Conservation (phyloP, 1,140 invertebrate species). For the Berghia stephanieae region DNA sequence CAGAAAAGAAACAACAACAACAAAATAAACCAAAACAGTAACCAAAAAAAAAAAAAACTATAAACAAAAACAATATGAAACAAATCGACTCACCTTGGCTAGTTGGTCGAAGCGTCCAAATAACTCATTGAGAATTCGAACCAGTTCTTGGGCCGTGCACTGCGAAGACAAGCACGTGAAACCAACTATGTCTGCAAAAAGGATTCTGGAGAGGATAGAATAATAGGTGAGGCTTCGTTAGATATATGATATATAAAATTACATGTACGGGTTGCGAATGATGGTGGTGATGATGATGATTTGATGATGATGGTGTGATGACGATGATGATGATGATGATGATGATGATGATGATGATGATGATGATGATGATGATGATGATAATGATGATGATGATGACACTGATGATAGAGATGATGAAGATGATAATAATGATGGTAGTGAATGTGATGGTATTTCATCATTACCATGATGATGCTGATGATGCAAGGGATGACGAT, state of each 20-base stretch:
- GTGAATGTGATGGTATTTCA: not conserved
- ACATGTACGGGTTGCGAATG: not conserved
- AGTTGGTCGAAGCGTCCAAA: constrained; percentile 94
- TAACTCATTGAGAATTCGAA: constrained; percentile 90
- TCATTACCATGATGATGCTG: not conserved
- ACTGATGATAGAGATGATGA: no score
- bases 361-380: constrained; percentile 2
- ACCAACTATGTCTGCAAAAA: constrained; percentile 96
- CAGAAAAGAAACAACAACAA: no score
- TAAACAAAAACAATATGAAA: no score
- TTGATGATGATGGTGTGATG: not conserved
- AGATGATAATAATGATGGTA: not conserved
- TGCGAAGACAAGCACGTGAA: constrained; percentile 86
- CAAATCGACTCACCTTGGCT: constrained; percentile 77
- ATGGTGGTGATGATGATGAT: not conserved
- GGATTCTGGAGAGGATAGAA: constrained; percentile 83
- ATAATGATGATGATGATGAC: constrained; percentile 3
- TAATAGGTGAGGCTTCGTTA: no score
- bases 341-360: constrained; percentile 2
- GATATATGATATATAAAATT: no score
- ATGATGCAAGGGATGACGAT: not conserved
- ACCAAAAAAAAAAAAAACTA: no score
- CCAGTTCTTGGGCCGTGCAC: constrained; percentile 85
- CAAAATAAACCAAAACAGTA: no score
- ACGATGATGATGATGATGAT: constrained; percentile 3